Evolutionary conservation across 2,797 vertebrate species (phyloP).

Genomic region (Smutsia temminckii): DNA sequence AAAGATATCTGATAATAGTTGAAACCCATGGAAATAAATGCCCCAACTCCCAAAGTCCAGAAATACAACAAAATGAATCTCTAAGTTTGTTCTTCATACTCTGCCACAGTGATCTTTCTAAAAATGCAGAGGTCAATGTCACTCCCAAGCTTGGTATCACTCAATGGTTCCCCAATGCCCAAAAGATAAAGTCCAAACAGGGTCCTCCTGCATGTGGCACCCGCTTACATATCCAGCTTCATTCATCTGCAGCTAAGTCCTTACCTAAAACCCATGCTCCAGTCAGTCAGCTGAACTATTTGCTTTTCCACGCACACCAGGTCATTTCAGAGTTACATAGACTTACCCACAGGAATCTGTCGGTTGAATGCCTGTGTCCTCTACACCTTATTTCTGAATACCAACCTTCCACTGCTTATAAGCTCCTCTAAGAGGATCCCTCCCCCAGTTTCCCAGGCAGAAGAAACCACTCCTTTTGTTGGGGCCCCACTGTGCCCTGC

Average conservation of each 20-base stretch:
- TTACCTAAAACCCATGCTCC: background rate
- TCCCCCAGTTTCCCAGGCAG: background rate
- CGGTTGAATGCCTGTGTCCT: background rate
- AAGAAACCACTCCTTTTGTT: background rate
- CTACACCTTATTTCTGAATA: background rate
- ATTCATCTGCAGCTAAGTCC: background rate
- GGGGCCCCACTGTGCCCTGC: background rate
- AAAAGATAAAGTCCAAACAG: background rate
- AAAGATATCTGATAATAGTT: slow-evolving; percentile 20
- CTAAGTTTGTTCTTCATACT: background rate
- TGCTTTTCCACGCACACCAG: background rate
- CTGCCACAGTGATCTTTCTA: background rate
- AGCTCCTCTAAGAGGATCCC: background rate
- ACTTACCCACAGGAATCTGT: background rate
- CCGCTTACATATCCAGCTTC: background rate
- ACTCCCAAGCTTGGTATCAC: background rate
- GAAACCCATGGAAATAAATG: slow-evolving; percentile 51
- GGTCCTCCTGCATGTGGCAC: background rate
- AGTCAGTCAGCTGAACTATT: background rate
- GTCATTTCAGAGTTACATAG: background rate
- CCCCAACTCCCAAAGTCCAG: background rate
- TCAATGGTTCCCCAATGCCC: background rate
- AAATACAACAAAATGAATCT: slow-evolving; percentile 36
- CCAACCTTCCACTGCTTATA: background rate
- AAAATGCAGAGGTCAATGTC: slow-evolving; percentile 14